Evolutionary conservation across 2,113 vertebrate genomes (phyloP).

Genomic region (Scophthalmus maximus): DNA sequence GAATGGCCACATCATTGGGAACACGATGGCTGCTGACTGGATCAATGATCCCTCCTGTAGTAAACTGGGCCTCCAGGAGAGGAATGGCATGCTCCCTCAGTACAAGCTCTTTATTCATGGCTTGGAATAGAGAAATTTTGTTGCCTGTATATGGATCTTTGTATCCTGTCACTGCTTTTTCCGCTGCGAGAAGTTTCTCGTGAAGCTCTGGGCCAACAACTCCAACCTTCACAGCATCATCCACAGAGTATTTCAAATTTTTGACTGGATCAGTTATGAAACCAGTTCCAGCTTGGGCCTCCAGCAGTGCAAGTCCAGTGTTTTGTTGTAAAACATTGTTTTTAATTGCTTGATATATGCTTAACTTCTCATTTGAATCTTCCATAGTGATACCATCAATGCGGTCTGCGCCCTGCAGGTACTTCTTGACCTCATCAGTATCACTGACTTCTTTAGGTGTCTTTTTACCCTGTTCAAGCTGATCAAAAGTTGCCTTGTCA

Average conservation of each 20-base stretch:
- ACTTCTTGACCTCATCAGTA: slow-evolving; percentile 82
- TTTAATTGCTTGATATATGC: slow-evolving; percentile 93
- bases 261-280: slow-evolving; percentile 87
- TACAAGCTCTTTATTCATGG: slow-evolving; percentile 88
- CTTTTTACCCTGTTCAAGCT: slow-evolving; percentile 88
- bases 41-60: slow-evolving; percentile 88
- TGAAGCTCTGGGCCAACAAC: slow-evolving; percentile 89
- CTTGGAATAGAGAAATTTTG: slow-evolving; percentile 93
- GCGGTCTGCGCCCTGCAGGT: slow-evolving; percentile 87
- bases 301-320: slow-evolving; percentile 88
- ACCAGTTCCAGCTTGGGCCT: slow-evolving; percentile 95
- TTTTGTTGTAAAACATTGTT: slow-evolving; percentile 86
- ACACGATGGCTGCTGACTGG: slow-evolving; percentile 88
- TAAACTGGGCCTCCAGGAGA: slow-evolving; percentile 86
- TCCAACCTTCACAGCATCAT: slow-evolving; percentile 90
- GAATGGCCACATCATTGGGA: slow-evolving; percentile 86
- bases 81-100: slow-evolving; percentile 83
- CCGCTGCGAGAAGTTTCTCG: slow-evolving; percentile 88
- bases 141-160: slow-evolving; percentile 87
- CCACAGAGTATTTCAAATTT: slow-evolving; percentile 86
- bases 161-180: slow-evolving; percentile 92
- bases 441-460: slow-evolving; percentile 88
- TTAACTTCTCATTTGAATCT: slow-evolving; percentile 89
- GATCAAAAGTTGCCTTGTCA: slow-evolving; percentile 86
- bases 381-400: slow-evolving; percentile 89